These are phyloP conservation scores for Hartigia nigra DNA, from an alignment of 2,888 invertebrate genomes.

Conservation along the genomic window DNA sequence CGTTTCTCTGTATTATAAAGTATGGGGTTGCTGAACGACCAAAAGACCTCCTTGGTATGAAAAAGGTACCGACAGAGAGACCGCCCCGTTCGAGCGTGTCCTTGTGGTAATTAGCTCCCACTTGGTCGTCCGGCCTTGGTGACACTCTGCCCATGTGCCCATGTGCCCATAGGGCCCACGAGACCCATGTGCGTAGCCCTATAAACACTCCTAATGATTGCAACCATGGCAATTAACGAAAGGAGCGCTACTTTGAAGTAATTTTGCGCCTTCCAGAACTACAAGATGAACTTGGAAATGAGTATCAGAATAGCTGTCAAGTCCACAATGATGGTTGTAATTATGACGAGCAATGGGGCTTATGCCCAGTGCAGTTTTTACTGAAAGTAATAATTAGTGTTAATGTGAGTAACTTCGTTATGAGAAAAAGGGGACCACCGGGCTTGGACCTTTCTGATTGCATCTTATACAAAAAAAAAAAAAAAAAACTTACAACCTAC, in stretches of 20 bases:
- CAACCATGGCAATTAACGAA: conserved; percentile 17
- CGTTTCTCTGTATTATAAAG: conserved; percentile 43
- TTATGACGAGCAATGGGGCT: not conserved
- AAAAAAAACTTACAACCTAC: conserved; percentile 23
- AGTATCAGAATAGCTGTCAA: not conserved
- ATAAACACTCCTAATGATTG: conserved; percentile 17
- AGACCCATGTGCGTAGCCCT: conserved; percentile 1
- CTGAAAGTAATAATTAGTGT: conserved; percentile 25
- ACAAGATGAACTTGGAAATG: not conserved
- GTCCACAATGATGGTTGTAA: not conserved
- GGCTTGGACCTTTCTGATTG: conserved; percentile 29
- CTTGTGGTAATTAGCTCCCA: conserved; percentile 56
- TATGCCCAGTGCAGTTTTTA: conserved; percentile 15
- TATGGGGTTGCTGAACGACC: not conserved
- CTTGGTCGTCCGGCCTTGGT: conserved; percentile 28
- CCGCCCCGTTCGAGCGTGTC: conserved; percentile 51
- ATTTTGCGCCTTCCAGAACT: conserved; percentile 12
- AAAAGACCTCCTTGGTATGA: conserved; percentile 33
- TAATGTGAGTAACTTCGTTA: conserved; percentile 10
- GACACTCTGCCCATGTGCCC: conserved; percentile 45
- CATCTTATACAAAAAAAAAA: conserved; percentile 40
- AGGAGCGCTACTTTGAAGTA: conserved; percentile 20
- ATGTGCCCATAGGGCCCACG: conserved; percentile 31
- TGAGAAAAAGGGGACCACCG: conserved; percentile 34
- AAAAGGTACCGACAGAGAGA: conserved; percentile 36